Evolutionary conservation across 2,888 invertebrate genomes (phyloP), one percentile per base, ranked within the genome.

Genomic region (Ophion ellenae): DNA sequence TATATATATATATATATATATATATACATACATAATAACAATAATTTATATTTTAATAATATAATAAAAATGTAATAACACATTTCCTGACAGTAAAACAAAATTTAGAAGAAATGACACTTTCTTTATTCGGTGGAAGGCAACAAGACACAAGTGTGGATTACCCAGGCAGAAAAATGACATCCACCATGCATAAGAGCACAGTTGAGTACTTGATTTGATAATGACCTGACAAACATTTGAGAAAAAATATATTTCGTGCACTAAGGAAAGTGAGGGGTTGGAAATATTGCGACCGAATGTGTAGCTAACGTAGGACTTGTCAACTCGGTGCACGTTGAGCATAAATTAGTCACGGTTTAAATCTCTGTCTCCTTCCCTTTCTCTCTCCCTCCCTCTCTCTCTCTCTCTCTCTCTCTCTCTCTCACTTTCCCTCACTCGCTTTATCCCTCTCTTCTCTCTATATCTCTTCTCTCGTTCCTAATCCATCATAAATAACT

Each of bases 401-500:
- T 17, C 24, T 90, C 92, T 86, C 71, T 84, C 76, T 47, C 64
- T 77, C 24, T 28, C 47, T 67, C 77, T 45, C 57, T 59, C 81
- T 63, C 73, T 59, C 82, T 74, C 47, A 63, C 73, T 66, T 77
- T 78, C 7, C 64, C 70, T 64, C 59, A 64, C 36, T 63, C 66
- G 61, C 40, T 24, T 17, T 32, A 40, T 69, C 66, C 73, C 40
- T 36, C 20, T 32, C 61, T n/a, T 64, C 45, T 64, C 47, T 64
- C 64, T 63, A 61, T 47, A 67, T 64, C 71, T 86, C 77, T 63
- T 61, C 59, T 76, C 69, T 92, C 89, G 89, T 89, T 88, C 91
- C 93, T 93, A 87, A 93, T 94, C 93, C 92, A 93, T 93, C 93
- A 93, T 93, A 94, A 94, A 94, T 94, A 94, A 94, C 93, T 94